phyloP scores from a whole-genome alignment of 1,140 invertebrate genomes.

The Rhysida immarginata region DNA sequence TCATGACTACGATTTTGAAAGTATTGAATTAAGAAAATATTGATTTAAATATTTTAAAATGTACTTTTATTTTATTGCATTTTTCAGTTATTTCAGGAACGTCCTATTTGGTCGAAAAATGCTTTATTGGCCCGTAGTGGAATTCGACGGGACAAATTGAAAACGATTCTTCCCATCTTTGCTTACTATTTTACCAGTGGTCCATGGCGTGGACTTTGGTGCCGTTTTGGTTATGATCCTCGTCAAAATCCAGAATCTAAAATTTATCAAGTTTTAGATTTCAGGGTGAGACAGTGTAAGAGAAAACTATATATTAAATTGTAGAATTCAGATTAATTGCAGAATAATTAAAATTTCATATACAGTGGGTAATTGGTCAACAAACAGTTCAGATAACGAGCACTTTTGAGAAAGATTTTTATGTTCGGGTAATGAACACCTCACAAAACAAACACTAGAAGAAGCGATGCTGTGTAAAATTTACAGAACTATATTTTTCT shows the following conservation, averaged over 20 bases:
- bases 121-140: constrained; percentile 46
- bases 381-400: too few species aligned
- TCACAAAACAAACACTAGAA: too few species aligned
- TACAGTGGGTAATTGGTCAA: too few species aligned
- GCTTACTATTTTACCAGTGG: constrained; percentile 73
- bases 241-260: constrained; percentile 52
- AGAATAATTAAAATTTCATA: too few species aligned
- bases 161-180: constrained; percentile 58
- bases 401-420: too few species aligned
- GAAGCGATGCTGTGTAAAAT: too few species aligned
- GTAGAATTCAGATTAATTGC: too few species aligned
- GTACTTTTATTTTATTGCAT: constrained; percentile 1
- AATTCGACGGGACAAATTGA: constrained; percentile 42
- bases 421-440: too few species aligned
- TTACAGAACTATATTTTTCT: too few species aligned
- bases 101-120: constrained; percentile 71
- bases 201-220: constrained; percentile 75
- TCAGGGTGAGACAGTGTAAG: neutral
- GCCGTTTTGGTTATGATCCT: constrained; percentile 72
- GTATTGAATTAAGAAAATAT: constrained; percentile 23
- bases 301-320: too few species aligned
- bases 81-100: constrained; percentile 41
- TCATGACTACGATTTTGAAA: too few species aligned
- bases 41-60: neutral
- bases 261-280: constrained; percentile 5